Base-by-base conservation (phyloP, 1,140 invertebrate genomes). In the Drosophila pruinosa region DNA sequence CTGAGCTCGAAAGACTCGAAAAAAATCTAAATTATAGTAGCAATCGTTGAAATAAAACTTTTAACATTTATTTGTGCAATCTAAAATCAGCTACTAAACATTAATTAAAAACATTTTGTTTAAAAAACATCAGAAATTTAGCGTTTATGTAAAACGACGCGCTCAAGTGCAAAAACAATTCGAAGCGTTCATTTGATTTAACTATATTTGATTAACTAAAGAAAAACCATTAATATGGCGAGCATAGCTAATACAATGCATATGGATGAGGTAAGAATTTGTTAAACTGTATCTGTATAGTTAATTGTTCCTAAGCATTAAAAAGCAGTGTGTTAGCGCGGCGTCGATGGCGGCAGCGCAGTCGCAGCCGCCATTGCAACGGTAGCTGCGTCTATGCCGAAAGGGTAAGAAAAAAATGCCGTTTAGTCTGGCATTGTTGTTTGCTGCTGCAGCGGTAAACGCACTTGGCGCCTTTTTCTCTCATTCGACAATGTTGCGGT, bases 241-340 rank as follows among this genome's bases (percentile, higher is more conserved):
- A 77, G 79, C 58, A 75, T 79, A 39, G 69, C 73, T 12, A 12
- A 75, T 4, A 80, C 85, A 81, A 67, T 89, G 74, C 64, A 72
- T 1, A 50, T 82, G 54, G 85, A 89, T 6, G 85, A 89, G 85
- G 85, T 89, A 58, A 89, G 74, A 57, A 31, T 17, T 7, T 2
- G 12, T 3, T 39, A 15, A 54, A 24, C n/a, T n/a, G n/a, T n/a
- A n/a, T n/a, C n/a, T 21, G 4, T 4, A 24, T 3, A 24, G 41
- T 57, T 50, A 6, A 36, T 52, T 7, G 21, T 17, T 52, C 39
- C 28, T 12, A 47, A 10, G 28, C 22, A 36, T 21, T 10, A 39
- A 12, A 8, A 41, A 41, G 50, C 22, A 63, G 15, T n/a, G 38
- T 39, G 14, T 48, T 31, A 8, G 38, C 28, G 62, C 52, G 56